Evolutionary conservation across 2,797 vertebrate species (phyloP).

Genomic region (Myotis findleyi): DNA sequence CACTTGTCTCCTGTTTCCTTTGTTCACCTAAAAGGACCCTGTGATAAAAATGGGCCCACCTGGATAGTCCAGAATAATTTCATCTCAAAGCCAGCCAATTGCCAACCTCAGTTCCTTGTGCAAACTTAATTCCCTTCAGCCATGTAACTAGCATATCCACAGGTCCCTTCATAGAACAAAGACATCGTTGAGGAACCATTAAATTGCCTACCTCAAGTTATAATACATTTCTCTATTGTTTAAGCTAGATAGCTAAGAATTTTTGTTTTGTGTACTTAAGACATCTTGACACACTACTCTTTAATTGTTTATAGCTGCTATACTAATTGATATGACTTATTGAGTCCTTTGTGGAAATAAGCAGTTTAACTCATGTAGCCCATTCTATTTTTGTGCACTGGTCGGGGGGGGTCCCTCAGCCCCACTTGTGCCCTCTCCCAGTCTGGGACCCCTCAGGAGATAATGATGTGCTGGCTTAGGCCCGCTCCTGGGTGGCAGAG

Average conservation of each 20-base stretch:
- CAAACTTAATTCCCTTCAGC: not conserved
- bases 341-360: not conserved
- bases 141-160: not conserved
- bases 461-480: too few relatives aligned
- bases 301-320: not conserved
- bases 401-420: too few relatives aligned
- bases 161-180: not conserved
- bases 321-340: not conserved
- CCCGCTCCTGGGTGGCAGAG: too few relatives aligned
- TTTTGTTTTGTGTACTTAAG: not conserved
- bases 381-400: not conserved
- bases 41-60: not conserved
- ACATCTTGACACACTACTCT: not conserved
- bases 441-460: too few relatives aligned
- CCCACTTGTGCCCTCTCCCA: too few relatives aligned
- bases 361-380: not conserved
- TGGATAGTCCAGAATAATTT: not conserved
- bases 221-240: not conserved
- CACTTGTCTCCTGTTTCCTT: not conserved
- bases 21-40: not conserved
- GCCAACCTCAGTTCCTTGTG: not conserved
- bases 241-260: not conserved
- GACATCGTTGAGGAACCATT: not conserved
- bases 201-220: not conserved
- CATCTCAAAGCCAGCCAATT: not conserved